A percentile compares a stretch with the other conserved stretches of the same genome.
These are phyloP conservation scores for Clivina fossor DNA, from an alignment of 2,888 invertebrate species.

Conservation along the genomic window DNA sequence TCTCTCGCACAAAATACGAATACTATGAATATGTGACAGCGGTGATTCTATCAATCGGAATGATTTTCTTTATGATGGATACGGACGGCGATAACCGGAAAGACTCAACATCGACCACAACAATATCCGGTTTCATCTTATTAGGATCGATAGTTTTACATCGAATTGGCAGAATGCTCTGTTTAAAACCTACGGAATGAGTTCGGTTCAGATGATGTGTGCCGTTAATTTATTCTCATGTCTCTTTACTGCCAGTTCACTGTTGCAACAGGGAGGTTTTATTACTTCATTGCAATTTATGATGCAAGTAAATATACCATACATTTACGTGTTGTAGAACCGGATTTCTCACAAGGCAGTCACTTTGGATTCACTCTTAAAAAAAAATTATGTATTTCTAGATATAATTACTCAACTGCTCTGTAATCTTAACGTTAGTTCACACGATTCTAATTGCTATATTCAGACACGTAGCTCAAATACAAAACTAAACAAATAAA, in stretches of 20 bases:
- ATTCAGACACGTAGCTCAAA: no score
- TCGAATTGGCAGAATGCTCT: slow-evolving; percentile 96
- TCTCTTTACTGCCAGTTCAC: slow-evolving; percentile 80
- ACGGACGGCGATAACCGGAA: slow-evolving; percentile 66
- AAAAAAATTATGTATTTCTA: no score
- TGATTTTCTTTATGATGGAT: slow-evolving; percentile 88
- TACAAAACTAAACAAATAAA: no score
- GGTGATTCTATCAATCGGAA: slow-evolving; percentile 84
- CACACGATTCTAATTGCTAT: no score
- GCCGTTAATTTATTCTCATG: slow-evolving; percentile 95
- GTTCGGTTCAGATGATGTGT: slow-evolving; percentile 91
- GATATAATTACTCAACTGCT: no score
- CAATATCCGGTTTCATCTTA: slow-evolving; percentile 80
- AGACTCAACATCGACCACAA: slow-evolving; percentile 65
- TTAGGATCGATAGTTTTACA: slow-evolving; percentile 93
- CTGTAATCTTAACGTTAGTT: no score
- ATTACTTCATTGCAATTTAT: slow-evolving; percentile 71
- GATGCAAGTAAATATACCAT: slow-evolving; percentile 58
- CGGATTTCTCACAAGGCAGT: no score
- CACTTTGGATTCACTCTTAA: no score
- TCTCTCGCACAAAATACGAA: slow-evolving; percentile 84
- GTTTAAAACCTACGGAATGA: slow-evolving; percentile 77
- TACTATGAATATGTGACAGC: slow-evolving; percentile 92
- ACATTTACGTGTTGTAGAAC: no score
- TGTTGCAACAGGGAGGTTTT: slow-evolving; percentile 85